phyloP scores from a whole-genome alignment of 2,797 vertebrate species.

The Thripadectes ignobilis region DNA sequence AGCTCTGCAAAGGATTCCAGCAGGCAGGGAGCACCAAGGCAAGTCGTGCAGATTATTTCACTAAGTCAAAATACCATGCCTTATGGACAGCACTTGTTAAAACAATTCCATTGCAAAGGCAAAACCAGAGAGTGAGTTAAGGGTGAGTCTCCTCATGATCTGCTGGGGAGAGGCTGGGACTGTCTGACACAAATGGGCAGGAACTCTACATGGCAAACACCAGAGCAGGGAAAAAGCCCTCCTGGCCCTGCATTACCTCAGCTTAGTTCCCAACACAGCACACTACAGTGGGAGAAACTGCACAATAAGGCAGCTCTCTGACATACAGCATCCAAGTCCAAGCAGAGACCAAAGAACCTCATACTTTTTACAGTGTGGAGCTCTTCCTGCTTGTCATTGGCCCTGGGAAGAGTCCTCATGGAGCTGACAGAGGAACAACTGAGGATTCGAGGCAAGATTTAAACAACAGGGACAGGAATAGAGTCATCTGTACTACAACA shows the following conservation, averaged over 20 bases:
- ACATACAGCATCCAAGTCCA: not conserved
- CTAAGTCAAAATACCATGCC: not conserved
- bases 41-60: not conserved
- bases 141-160: not conserved
- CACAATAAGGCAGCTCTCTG: not conserved
- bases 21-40: not conserved
- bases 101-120: not conserved
- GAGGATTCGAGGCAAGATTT: not conserved
- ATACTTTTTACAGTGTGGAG: not conserved
- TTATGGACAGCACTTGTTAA: not conserved
- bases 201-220: not conserved
- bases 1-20: not conserved
- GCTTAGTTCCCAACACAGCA: not conserved
- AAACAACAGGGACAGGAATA: not conserved
- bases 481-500: not conserved
- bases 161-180: not conserved
- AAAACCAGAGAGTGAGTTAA: not conserved
- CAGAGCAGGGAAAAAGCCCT: not conserved
- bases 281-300: not conserved
- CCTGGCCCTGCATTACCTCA: not conserved
- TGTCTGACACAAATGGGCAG: not conserved
- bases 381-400: not conserved
- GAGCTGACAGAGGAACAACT: not conserved
- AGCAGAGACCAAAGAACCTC: not conserved
- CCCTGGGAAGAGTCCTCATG: accelerated